Evolutionary conservation across 2,888 invertebrate species (phyloP), one percentile per base, ranked within the genome.

Genomic region (Pollenia labialis): DNA sequence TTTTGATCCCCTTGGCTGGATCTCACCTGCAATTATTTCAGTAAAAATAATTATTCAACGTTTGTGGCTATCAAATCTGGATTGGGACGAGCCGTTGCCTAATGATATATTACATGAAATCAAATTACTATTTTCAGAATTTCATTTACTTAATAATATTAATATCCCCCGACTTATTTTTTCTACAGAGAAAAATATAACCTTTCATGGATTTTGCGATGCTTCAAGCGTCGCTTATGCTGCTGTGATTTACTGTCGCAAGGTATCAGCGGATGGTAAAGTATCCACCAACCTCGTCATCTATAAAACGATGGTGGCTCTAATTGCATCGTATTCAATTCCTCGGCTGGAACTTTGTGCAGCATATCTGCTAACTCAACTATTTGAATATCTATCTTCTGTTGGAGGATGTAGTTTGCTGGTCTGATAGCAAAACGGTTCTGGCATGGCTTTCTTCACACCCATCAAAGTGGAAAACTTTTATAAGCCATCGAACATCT

Each of bases 391-490:
- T 71, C 6, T 81, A 52, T 52, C 44, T 1, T 32, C 60, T 9
- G 66, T 66, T 32, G 1, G 9, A 52, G 1, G 64, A 60, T 4
- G 23, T 58, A 3, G 54, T 81, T 2, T 81, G 52, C 16, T 76
- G 80, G 80, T 72, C 62, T 8, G 80, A 72, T 40, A 81, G 54
- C 40, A 81, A 81, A 74, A 81, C 74, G 1, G 74, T 81, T 1
- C 3, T 69, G 12, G 56, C 68, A 0, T 62, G 75, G 62, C 14
- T 62, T 4, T 58, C 66, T 0, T 77, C 77, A 8, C 66, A 81
- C 7, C 72, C 74, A 2, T n/a, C 64, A 7, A 81, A 81, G 7
- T 81, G 81, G 66, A 81, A 75, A 16, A 74, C 74, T 10, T 81
- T 81, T 58, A 44, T 68, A 1, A 46, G 74, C 7, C 64, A 81